Conservation (phyloP, 2,113 vertebrate species). For the Pogonocichla stellata region DNA sequence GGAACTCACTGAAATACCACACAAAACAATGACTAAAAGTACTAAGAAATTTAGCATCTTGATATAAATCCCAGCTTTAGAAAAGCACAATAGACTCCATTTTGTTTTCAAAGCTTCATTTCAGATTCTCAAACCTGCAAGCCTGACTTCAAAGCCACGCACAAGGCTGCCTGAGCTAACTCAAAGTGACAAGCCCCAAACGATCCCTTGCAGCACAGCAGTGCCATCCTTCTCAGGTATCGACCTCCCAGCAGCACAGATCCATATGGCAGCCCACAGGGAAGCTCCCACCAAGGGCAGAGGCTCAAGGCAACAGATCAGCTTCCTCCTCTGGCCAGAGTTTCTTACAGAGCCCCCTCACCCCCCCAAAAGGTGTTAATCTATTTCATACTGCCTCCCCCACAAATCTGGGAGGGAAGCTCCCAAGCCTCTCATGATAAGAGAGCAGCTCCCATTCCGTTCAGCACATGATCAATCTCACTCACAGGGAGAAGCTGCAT, state of each 20-base stretch:
- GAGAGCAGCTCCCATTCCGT: slow-evolving; percentile 17
- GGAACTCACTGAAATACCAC: not conserved
- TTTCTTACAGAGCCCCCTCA: not conserved
- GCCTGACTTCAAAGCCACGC: not conserved
- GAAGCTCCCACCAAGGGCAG: slow-evolving; percentile 8
- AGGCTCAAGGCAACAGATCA: not conserved
- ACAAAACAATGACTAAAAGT: not conserved
- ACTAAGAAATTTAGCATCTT: not conserved
- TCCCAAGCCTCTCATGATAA: slow-evolving; percentile 20
- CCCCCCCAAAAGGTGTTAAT: not conserved
- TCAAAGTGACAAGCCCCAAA: not conserved
- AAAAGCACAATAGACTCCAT: not conserved
- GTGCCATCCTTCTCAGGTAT: slow-evolving; percentile 30
- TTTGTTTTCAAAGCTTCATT: not conserved
- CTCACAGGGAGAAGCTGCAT: not conserved
- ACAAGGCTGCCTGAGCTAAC: not conserved
- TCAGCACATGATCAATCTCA: not conserved
- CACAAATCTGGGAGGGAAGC: not conserved
- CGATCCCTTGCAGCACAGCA: not conserved
- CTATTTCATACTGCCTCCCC: not conserved
- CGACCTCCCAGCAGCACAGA: not conserved
- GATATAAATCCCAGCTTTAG: not conserved
- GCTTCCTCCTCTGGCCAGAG: not conserved
- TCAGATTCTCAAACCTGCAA: not conserved
- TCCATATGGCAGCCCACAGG: not conserved